A percentile compares a stretch with the other conserved stretches of the same genome.
Evolutionary conservation across 2,113 vertebrate species (phyloP).

Genomic region (Urocitellus parryii): DNA sequence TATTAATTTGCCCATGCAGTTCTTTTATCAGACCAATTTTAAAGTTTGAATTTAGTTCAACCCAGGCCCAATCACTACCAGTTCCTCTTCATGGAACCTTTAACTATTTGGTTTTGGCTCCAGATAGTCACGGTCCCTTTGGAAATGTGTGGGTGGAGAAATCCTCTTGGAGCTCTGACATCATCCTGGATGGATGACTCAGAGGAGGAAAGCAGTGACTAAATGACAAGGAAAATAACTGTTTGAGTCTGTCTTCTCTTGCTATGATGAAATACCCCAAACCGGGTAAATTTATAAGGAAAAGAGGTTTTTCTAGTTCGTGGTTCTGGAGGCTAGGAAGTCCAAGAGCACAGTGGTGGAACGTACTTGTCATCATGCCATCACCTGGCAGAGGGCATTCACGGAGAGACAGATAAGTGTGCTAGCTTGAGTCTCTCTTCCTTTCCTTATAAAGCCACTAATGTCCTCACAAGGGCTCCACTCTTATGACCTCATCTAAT

Average conservation of each 20-base stretch:
- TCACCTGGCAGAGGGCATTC: neutral
- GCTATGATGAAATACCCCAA: neutral
- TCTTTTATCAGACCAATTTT: neutral
- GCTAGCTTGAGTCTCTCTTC: neutral
- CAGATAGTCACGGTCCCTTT: rapidly evolving
- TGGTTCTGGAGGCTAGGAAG: neutral
- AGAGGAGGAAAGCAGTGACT: neutral
- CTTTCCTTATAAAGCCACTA: neutral
- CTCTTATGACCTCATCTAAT: neutral
- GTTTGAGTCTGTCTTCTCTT: neutral
- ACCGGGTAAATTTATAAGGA: neutral
- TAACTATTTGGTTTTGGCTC: neutral
- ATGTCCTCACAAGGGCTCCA: too few relatives aligned
- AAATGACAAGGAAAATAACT: neutral
- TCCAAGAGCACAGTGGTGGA: neutral
- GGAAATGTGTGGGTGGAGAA: neutral
- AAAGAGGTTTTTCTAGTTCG: neutral
- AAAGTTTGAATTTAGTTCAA: neutral
- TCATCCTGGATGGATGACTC: neutral
- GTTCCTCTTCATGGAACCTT: neutral
- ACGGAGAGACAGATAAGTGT: neutral
- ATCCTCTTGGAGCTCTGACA: neutral
- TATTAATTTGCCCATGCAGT: neutral
- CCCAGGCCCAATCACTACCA: too few relatives aligned
- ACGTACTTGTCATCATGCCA: neutral